Evolutionary conservation across 2,113 vertebrate genomes (phyloP).

Genomic region (Uria aalge): DNA sequence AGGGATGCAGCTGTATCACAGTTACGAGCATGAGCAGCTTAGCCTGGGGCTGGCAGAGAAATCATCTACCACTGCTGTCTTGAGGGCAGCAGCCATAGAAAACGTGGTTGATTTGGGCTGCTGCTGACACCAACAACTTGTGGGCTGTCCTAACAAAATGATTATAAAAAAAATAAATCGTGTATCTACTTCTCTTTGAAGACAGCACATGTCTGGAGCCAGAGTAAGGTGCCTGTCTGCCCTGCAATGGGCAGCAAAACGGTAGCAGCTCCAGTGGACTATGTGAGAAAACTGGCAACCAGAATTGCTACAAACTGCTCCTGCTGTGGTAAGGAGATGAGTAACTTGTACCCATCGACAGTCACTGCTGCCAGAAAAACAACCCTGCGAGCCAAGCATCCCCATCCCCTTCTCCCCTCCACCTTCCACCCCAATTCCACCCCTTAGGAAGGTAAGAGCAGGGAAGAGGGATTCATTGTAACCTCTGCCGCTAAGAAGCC

Average conservation of each 20-base stretch:
- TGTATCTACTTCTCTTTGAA: not conserved
- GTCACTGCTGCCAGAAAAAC: not conserved
- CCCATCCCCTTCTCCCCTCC: not conserved
- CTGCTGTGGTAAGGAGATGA: not conserved
- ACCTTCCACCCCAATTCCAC: not conserved
- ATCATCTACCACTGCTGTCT: not conserved
- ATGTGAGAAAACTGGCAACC: not conserved
- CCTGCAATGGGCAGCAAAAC: not conserved
- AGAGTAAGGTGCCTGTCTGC: not conserved
- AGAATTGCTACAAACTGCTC: not conserved
- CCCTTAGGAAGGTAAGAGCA: not conserved
- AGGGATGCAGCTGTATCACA: not conserved
- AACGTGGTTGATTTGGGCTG: not conserved
- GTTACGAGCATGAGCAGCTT: not conserved
- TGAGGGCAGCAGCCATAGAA: not conserved
- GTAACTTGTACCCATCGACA: not conserved
- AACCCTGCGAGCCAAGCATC: accelerated
- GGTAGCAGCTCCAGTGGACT: not conserved
- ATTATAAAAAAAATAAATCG: not conserved
- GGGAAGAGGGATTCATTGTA: not conserved
- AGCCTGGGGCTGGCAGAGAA: not conserved
- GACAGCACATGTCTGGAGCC: not conserved
- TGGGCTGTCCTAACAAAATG: not conserved
- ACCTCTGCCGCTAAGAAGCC: not conserved
- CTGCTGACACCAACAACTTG: not conserved